phyloP scores from a whole-genome alignment of 64 coral and sea anemone species.

The Catalaphyllia jardinei region DNA sequence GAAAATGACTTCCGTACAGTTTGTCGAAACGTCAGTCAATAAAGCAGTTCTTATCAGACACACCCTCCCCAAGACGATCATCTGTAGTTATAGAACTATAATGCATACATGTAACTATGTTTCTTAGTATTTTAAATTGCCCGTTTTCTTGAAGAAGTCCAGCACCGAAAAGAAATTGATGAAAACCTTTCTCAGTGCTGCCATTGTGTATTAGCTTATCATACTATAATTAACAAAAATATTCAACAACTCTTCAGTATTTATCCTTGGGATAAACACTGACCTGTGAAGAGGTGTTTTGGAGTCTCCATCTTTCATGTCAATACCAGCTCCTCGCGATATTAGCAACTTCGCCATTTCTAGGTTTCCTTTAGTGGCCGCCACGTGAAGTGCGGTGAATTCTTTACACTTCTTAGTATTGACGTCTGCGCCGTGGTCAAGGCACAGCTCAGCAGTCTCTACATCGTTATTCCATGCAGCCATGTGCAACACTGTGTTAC shows the following conservation, averaged over 20 bases:
- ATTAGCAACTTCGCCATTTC: constrained; percentile 40
- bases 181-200: no score
- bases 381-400: constrained; percentile 18
- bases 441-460: not conserved
- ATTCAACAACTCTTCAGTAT: not conserved
- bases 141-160: no score
- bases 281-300: constrained; percentile 65
- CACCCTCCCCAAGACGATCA: no score
- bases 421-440: constrained; percentile 15
- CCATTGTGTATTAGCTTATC: no score
- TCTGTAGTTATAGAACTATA: no score
- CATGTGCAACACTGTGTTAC: constrained; percentile 41
- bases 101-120: no score
- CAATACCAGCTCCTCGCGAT: not conserved
- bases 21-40: no score
- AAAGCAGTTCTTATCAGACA: no score
- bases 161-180: no score
- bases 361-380: constrained; percentile 1
- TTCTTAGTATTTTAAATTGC: no score
- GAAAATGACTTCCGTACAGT: no score
- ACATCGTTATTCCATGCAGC: constrained; percentile 35
- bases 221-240: no score
- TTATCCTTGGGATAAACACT: not conserved
- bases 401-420: not conserved
- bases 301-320: constrained; percentile 39